Conservation (phyloP, 2,888 invertebrate species). For the Tupiocoris notatus region DNA sequence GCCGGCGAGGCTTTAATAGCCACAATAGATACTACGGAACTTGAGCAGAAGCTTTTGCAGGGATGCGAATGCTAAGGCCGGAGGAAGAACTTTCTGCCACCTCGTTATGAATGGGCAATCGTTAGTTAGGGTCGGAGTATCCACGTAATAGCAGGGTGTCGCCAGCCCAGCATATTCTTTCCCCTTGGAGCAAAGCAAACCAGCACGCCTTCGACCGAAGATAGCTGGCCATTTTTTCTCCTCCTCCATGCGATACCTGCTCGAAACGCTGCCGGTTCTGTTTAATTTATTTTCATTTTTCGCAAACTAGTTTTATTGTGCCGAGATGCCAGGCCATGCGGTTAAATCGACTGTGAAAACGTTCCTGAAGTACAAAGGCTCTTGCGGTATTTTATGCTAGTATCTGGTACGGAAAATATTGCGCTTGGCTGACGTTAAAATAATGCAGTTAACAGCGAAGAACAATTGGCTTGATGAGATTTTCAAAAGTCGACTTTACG, state of each 20-base stretch:
- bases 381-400: too few relatives aligned
- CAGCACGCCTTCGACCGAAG: neutral
- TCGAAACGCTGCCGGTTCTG: neutral
- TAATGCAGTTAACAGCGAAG: too few relatives aligned
- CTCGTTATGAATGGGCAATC: constrained; percentile 32
- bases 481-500: too few relatives aligned
- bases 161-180: constrained; percentile 1
- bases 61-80: constrained; percentile 5
- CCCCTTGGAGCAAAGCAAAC: constrained; percentile 6
- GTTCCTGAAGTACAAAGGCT: too few relatives aligned
- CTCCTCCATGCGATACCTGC: neutral
- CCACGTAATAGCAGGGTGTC: constrained; percentile 29
- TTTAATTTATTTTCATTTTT: neutral
- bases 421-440: too few relatives aligned
- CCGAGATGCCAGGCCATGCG: too few relatives aligned
- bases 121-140: constrained; percentile 24
- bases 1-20: constrained; percentile 14
- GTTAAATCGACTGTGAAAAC: too few relatives aligned
- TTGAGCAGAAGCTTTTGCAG: neutral
- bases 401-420: too few relatives aligned
- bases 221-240: constrained; percentile 11
- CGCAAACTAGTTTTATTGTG: neutral
- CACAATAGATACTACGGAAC: constrained; percentile 22
- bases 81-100: constrained; percentile 5
- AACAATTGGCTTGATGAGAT: too few relatives aligned